These are phyloP conservation scores for Andrena bicolor DNA, from an alignment of 2,888 invertebrate genomes.

Conservation along the genomic window DNA sequence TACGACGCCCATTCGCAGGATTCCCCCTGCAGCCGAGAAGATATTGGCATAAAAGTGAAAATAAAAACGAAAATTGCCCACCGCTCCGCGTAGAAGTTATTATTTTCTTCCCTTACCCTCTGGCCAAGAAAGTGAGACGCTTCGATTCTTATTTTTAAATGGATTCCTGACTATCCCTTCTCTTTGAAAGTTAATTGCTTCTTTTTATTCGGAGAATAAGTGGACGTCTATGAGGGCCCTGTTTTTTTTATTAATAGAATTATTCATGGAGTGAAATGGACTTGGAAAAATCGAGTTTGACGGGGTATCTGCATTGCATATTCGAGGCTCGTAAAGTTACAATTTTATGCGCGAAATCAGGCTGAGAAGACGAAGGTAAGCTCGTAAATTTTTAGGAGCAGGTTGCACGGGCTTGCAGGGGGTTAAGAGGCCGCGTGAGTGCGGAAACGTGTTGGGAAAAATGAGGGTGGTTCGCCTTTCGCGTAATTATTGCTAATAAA, in stretches of 20 bases:
- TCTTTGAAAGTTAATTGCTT: too few species aligned
- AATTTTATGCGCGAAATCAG: conserved; percentile 17
- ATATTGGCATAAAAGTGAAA: background rate
- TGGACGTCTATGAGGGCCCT: too few species aligned
- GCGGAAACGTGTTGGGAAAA: conserved; percentile 53
- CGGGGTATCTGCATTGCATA: background rate
- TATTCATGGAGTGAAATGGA: background rate
- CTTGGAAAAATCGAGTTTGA: background rate
- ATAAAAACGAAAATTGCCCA: background rate
- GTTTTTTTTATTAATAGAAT: background rate
- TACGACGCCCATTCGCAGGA: conserved; percentile 18
- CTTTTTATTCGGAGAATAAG: too few species aligned
- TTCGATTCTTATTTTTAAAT: background rate
- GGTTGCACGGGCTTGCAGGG: conserved; percentile 23
- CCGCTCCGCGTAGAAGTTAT: background rate
- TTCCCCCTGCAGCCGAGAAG: background rate
- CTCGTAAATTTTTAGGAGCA: conserved; percentile 35
- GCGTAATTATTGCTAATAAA: conserved; percentile 54
- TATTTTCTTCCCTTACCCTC: background rate
- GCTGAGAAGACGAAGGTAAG: background rate
- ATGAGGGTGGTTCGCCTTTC: conserved; percentile 30
- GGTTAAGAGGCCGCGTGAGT: conserved; percentile 48
- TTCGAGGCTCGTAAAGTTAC: background rate
- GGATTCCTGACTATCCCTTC: too few species aligned
- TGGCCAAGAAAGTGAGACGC: background rate